Percentiles rank a stretch among this genome's conserved stretches.
phyloP scores from a whole-genome alignment of 1,140 invertebrate genomes.

The Chelonus insularis region DNA sequence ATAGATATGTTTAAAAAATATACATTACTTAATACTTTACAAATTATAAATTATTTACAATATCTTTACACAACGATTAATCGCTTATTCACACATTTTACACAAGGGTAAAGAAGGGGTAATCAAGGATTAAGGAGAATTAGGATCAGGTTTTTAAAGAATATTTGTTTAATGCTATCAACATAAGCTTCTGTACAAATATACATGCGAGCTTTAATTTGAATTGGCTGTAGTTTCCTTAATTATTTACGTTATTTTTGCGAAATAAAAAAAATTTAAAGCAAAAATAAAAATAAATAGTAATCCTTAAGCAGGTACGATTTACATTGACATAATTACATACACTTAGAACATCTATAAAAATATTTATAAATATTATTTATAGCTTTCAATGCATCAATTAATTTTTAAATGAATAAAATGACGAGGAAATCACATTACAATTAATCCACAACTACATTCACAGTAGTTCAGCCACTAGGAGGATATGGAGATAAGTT shows the following conservation, averaged over 20 bases:
- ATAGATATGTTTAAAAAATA: slow-evolving; percentile 23
- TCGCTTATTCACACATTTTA: slow-evolving; percentile 30
- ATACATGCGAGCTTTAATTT: slow-evolving; percentile 48
- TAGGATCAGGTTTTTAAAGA: neutral
- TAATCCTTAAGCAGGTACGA: slow-evolving; percentile 57
- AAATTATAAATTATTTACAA: slow-evolving; percentile 28
- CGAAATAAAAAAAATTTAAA: slow-evolving; percentile 37
- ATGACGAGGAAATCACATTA: no score
- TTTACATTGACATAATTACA: no score
- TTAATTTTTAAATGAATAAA: no score
- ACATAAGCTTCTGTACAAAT: slow-evolving; percentile 58
- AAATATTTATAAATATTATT: no score
- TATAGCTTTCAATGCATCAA: no score
- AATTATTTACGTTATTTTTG: no score
- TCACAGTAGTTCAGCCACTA: no score
- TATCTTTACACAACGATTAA: slow-evolving; percentile 7
- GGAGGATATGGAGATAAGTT: no score
- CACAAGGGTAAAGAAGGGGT: neutral
- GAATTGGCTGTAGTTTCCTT: no score
- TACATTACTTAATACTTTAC: slow-evolving; percentile 28
- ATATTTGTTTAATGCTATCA: no score
- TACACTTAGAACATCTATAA: no score
- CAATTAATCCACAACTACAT: no score
- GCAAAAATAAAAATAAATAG: slow-evolving; percentile 50
- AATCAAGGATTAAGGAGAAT: neutral